A percentile compares a stretch with the other conserved stretches of the same genome.
Evolutionary conservation across 2,888 invertebrate genomes (phyloP).

Genomic region (Drosophila melanosoma): DNA sequence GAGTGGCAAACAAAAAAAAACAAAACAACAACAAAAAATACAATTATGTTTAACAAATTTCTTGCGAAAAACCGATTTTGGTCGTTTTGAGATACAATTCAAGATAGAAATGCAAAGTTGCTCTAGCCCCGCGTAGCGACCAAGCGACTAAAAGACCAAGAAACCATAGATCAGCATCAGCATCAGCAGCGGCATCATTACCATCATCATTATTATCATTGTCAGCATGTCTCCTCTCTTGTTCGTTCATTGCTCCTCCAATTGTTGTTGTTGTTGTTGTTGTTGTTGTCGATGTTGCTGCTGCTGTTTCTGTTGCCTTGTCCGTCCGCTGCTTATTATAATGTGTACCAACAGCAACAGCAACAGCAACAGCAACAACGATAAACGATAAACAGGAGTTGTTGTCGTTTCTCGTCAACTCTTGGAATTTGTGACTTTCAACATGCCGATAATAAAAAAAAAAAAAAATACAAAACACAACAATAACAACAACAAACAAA

Average conservation of each 20-base stretch:
- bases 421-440: constrained; percentile 57
- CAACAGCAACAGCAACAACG: constrained; percentile 27
- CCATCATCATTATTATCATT: constrained; percentile 12
- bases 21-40: constrained; percentile 18
- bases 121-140: constrained; percentile 6
- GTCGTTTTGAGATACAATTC: constrained; percentile 29
- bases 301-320: constrained; percentile 25
- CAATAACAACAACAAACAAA: constrained; percentile 14
- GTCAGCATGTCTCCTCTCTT: constrained; percentile 9
- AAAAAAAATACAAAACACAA: constrained; percentile 49
- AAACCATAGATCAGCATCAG: constrained; percentile 4
- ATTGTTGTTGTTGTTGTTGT: constrained; percentile 32
- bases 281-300: constrained; percentile 22
- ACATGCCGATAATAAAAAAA: constrained; percentile 53
- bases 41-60: constrained; percentile 1
- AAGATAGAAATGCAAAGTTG: constrained; percentile 15
- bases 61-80: constrained; percentile 27
- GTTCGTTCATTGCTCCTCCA: constrained; percentile 40
- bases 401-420: constrained; percentile 37
- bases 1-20: constrained; percentile 3
- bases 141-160: not conserved
- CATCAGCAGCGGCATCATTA: constrained; percentile 20
- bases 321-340: constrained; percentile 42
- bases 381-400: constrained; percentile 38
- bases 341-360: constrained; percentile 57